These are phyloP conservation scores for Neodiprion fabricii DNA, from an alignment of 1,140 invertebrate genomes.

Conservation along the genomic window DNA sequence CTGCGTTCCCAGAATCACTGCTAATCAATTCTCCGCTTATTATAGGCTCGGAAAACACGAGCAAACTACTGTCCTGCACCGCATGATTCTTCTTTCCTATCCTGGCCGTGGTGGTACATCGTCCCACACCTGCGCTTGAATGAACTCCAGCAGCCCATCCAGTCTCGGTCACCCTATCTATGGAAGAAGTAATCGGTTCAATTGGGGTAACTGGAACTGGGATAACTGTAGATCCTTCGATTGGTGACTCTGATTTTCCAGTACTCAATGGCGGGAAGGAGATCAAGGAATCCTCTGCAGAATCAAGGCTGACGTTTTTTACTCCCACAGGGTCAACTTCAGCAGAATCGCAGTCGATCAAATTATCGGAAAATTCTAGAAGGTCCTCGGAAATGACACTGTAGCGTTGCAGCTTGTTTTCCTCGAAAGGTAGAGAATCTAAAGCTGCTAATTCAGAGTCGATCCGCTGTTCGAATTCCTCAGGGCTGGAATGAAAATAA, in stretches of 20 bases:
- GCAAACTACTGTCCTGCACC: not conserved
- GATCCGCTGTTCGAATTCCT: constrained; percentile 67
- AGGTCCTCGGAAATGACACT: constrained; percentile 49
- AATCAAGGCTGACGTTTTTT: not conserved
- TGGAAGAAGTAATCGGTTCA: not conserved
- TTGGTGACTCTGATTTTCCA: not conserved
- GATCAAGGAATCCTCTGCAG: not conserved
- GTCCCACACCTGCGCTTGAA: not conserved
- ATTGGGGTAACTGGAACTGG: not conserved
- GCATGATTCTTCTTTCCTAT: not conserved
- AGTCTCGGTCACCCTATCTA: not conserved
- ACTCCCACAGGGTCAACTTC: constrained; percentile 12
- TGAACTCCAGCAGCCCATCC: not conserved
- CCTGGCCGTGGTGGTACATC: not conserved
- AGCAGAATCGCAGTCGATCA: constrained; percentile 39
- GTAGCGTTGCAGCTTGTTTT: constrained; percentile 44
- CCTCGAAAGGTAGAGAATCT: constrained; percentile 61
- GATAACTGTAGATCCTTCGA: not conserved
- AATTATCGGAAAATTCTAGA: constrained; percentile 51
- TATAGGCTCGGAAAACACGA: not conserved
- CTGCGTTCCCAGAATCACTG: not conserved
- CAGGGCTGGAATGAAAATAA: constrained; percentile 50
- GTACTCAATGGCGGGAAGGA: not conserved
- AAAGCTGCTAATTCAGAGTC: constrained; percentile 71
- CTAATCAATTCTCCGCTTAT: not conserved